These are phyloP conservation scores for Carassius auratus DNA, from an alignment of 2,113 vertebrate species.

Conservation along the genomic window DNA sequence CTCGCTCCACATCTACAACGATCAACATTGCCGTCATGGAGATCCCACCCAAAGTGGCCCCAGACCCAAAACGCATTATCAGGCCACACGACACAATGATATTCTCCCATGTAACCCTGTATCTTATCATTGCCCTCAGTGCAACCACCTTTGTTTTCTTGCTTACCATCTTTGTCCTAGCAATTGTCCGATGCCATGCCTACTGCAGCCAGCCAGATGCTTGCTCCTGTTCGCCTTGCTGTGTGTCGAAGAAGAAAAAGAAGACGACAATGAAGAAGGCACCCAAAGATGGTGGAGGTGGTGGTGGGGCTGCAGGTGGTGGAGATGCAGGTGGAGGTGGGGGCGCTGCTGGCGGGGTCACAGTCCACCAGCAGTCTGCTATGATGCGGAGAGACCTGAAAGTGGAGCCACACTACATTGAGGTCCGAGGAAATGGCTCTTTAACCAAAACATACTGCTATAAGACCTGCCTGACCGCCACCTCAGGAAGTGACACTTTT, in stretches of 20 bases:
- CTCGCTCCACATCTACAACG: slow-evolving; percentile 84
- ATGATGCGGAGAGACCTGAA: slow-evolving; percentile 87
- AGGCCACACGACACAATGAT: slow-evolving; percentile 77
- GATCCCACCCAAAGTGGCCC: slow-evolving; percentile 84
- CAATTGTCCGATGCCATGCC: slow-evolving; percentile 89
- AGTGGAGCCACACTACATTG: slow-evolving; percentile 94
- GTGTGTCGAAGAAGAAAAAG: slow-evolving; percentile 77
- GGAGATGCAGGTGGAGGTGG: slow-evolving; percentile 35
- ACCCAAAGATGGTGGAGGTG: slow-evolving; percentile 74
- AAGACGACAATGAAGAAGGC: slow-evolving; percentile 22
- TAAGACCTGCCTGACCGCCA: slow-evolving; percentile 92
- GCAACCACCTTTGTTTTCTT: slow-evolving; percentile 94
- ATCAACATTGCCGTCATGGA: slow-evolving; percentile 88
- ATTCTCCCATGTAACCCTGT: slow-evolving; percentile 90
- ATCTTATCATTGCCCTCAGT: slow-evolving; percentile 93
- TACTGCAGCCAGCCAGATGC: slow-evolving; percentile 82
- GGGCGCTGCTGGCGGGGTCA: slow-evolving; percentile 61
- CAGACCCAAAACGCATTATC: slow-evolving; percentile 85
- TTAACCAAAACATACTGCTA: slow-evolving; percentile 98
- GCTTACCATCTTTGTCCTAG: slow-evolving; percentile 87
- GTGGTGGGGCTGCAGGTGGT: slow-evolving; percentile 51
- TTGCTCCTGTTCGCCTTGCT: slow-evolving; percentile 86
- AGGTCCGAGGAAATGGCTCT: slow-evolving; percentile 93
- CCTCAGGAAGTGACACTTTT: slow-evolving; percentile 95
- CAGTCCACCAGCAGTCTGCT: slow-evolving; percentile 83